Conservation (phyloP, 30 jellyfish, hydroid and myxozoan genomes). For the Euphysa ruthae region DNA sequence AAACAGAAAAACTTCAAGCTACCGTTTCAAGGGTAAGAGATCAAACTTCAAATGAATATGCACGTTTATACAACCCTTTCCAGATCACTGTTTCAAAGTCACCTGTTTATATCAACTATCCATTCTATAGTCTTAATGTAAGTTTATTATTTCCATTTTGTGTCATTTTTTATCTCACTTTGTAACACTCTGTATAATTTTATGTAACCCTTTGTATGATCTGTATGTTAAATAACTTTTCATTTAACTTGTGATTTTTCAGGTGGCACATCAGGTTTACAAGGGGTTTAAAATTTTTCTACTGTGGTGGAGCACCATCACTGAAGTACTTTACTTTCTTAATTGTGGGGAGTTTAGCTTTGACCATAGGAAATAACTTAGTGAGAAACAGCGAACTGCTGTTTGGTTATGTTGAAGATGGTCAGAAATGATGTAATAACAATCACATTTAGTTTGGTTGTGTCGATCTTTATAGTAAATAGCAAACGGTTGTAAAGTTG, state of each 20-base stretch:
- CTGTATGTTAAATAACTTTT: too few relatives aligned
- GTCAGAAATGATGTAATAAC: too few relatives aligned
- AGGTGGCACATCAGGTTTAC: too few relatives aligned
- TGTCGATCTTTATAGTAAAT: too few relatives aligned
- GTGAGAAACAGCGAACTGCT: neutral
- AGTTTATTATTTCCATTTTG: constrained; percentile 12
- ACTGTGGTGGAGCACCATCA: neutral
- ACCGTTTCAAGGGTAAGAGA: constrained; percentile 41
- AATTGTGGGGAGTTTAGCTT: neutral
- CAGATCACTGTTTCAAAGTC: constrained; percentile 43
- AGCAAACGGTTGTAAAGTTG: too few relatives aligned
- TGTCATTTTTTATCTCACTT: too few relatives aligned
- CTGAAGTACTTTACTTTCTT: neutral
- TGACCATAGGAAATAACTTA: neutral
- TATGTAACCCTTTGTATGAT: too few relatives aligned
- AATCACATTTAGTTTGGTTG: too few relatives aligned
- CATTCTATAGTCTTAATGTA: constrained; percentile 43
- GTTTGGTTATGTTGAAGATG: neutral
- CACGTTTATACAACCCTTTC: constrained; percentile 53
- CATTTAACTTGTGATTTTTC: too few relatives aligned
- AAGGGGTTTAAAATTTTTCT: neutral
- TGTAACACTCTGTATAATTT: neutral
- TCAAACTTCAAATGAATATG: constrained; percentile 33
- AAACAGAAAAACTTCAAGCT: constrained; percentile 49
- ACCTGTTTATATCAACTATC: constrained; percentile 42